Conservation (phyloP, 2,888 invertebrate genomes). For the Drosophila leonis region DNA sequence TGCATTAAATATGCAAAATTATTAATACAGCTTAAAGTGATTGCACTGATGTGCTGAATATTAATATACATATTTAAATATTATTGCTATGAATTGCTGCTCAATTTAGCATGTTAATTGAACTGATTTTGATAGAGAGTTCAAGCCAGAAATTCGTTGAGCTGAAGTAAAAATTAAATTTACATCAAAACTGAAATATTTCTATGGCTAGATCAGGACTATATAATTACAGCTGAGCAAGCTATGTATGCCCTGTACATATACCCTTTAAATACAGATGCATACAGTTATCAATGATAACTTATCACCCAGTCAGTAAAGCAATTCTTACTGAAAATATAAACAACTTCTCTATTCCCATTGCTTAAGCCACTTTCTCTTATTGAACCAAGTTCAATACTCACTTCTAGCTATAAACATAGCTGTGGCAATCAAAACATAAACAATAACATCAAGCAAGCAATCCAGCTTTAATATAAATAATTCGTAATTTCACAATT, state of each 20-base stretch:
- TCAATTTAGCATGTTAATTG: neutral
- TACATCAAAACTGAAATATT: neutral
- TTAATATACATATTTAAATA: neutral
- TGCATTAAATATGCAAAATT: neutral
- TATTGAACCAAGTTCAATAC: too few species aligned
- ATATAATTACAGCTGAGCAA: neutral
- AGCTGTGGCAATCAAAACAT: too few species aligned
- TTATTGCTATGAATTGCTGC: neutral
- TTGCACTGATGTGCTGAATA: neutral
- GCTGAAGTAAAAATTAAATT: neutral
- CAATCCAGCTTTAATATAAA: too few species aligned
- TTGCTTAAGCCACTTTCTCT: too few species aligned
- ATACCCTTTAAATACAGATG: neutral
- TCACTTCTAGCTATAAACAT: too few species aligned
- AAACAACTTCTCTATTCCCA: too few species aligned
- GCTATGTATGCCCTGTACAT: too few species aligned
- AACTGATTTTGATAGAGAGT: neutral
- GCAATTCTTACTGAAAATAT: too few species aligned
- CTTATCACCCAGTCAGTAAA: too few species aligned
- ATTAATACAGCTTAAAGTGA: neutral
- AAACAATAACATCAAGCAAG: too few species aligned
- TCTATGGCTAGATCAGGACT: neutral
- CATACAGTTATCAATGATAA: too few species aligned
- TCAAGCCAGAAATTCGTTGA: neutral
- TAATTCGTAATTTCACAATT: too few species aligned